A percentile compares a stretch with the other conserved stretches of the same genome.
Conservation (phyloP, 1,140 invertebrate species). For the Octopus sinensis region DNA sequence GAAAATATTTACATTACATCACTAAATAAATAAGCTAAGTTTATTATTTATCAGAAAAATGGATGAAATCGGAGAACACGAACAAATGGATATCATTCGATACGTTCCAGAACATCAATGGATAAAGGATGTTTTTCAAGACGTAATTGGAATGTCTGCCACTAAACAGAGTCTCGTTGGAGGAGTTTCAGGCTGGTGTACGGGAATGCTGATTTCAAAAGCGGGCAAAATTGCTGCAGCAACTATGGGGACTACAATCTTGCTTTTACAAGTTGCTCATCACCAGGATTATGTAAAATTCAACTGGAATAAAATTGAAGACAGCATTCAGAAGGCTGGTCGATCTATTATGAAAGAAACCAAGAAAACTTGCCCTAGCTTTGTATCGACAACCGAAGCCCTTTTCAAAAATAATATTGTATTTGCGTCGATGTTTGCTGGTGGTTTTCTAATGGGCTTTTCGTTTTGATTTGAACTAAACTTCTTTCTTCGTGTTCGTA, state of each 20-base stretch:
- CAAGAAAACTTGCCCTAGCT: constrained; percentile 27
- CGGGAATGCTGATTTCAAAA: constrained; percentile 83
- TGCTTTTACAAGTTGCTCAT: constrained; percentile 80
- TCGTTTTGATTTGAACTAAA: constrained; percentile 53
- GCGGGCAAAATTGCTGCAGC: constrained; percentile 86
- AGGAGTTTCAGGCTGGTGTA: neutral
- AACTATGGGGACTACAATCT: constrained; percentile 81
- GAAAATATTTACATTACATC: too few relatives aligned
- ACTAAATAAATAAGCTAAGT: too few relatives aligned
- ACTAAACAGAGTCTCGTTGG: neutral
- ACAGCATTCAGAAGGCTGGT: constrained; percentile 26
- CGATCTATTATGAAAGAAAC: constrained; percentile 29
- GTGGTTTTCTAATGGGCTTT: constrained; percentile 80
- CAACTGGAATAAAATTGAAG: constrained; percentile 80
- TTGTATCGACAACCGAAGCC: neutral
- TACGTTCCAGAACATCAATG: neutral
- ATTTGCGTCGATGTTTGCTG: constrained; percentile 77
- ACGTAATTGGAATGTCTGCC: neutral
- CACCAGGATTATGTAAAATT: constrained; percentile 86
- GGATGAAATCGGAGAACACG: neutral
- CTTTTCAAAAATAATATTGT: constrained; percentile 66
- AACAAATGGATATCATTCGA: neutral
- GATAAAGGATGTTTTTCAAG: neutral
- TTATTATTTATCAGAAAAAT: too few relatives aligned
- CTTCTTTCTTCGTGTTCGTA: too few relatives aligned